Evolutionary conservation across 1,140 invertebrate species (phyloP).

Genomic region (Drosophila bifasciata): DNA sequence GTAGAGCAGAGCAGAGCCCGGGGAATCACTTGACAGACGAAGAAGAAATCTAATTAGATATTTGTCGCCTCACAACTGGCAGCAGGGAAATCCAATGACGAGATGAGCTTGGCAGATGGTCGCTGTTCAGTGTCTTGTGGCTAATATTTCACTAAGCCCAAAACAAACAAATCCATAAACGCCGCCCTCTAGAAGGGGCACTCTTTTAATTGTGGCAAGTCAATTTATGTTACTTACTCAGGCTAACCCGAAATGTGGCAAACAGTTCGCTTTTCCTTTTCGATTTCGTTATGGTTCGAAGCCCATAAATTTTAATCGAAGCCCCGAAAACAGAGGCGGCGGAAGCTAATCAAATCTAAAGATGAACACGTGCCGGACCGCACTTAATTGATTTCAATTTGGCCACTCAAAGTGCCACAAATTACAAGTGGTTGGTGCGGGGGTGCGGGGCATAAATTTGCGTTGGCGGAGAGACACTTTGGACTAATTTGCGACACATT

Average conservation of each 20-base stretch:
- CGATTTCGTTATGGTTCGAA: slow-evolving; percentile 4
- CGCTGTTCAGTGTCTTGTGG: background rate
- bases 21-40: background rate
- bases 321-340: slow-evolving; percentile 21
- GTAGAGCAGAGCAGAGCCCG: background rate
- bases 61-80: slow-evolving; percentile 59
- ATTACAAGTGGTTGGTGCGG: slow-evolving; percentile 46
- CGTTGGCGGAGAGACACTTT: slow-evolving; percentile 70
- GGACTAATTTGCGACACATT: slow-evolving; percentile 77
- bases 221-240: slow-evolving; percentile 25
- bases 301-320: slow-evolving; percentile 72
- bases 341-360: slow-evolving; percentile 68
- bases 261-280: background rate
- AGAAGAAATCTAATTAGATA: slow-evolving; percentile 59
- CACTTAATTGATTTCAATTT: slow-evolving; percentile 79
- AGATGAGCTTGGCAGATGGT: slow-evolving; percentile 27
- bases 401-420: slow-evolving; percentile 66
- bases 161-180: slow-evolving; percentile 53
- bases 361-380: slow-evolving; percentile 52
- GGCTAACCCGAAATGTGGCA: slow-evolving; percentile 22
- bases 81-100: slow-evolving; percentile 35
- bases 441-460: slow-evolving; percentile 60
- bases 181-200: slow-evolving; percentile 8
- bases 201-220: slow-evolving; percentile 34
- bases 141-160: slow-evolving; percentile 23